Base-by-base conservation (phyloP, 2,888 invertebrate species). In the Thysanoteuthis rhombus region DNA sequence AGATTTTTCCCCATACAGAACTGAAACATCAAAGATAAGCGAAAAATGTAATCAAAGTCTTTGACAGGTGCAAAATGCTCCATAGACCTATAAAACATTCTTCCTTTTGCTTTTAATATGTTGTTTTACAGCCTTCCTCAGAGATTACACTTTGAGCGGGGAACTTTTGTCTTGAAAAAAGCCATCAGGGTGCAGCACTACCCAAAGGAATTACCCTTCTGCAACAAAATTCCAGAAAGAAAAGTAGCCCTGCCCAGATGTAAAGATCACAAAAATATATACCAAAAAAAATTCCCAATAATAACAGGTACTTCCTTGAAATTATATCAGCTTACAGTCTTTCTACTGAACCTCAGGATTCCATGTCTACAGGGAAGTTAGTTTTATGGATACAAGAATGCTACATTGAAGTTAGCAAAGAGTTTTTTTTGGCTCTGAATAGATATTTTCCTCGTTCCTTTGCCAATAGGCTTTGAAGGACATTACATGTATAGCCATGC, bases 111-210 rank as follows among this genome's bases (percentile, higher is more conserved):
- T 52, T 52, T 52, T 22, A n/a, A 75, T n/a, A n/a, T 36, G 75
- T 75, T 75, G n/a, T 75, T n/a, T 75, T 75, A 75, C n/a, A 36
- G n/a, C n/a, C 19, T 75, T 75, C 75, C 75, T 75, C 19, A 16
- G 75, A 75, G 75, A 75, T 75, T 75, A 16, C 16, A 16, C n/a
- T n/a, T n/a, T 75, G 75, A 36, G 75, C 36, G 16, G 10, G 16
- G 75, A n/a, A 75, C 75, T 75, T 75, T 75, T 75, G 75, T 75
- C 75, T 75, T 75, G 75, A 75, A 75, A 58, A 75, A 75, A 75
- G 75, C 75, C n/a, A 75, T 75, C 75, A n/a, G 75, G 75, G 75
- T 75, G 75, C 75, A 75, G n/a, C n/a, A 12, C n/a, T 75, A 36
- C 75, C 75, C 75, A 36, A 75, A 75, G 75, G 75, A 75, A 75